Evolutionary conservation across 2,888 invertebrate species (phyloP), one percentile per base, ranked within the genome.

Genomic region (Eurytoma adleriae): DNA sequence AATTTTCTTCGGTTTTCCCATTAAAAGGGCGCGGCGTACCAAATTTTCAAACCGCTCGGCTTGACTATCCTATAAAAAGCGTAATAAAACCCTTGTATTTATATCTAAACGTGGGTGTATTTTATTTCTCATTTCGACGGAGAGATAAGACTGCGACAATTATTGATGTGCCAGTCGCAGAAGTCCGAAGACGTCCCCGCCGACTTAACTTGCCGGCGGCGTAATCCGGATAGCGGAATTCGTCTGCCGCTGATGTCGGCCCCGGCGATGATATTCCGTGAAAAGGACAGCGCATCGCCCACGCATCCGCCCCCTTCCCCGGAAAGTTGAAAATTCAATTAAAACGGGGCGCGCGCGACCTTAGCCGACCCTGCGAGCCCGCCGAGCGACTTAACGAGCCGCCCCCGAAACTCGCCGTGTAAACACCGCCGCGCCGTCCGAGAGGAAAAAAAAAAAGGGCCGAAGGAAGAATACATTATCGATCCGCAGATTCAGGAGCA

Each of bases 231-330:
- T 68, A 59, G 74, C 62, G 18, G 40, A 50, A 68, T 79, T 75
- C 59, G 68, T 62, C 78, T 80, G 70, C 52, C 78, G 40, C 61
- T 73, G 77, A 80, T 77, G 7, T 40, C 57, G 62, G 59, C 73
- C 30, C 48, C 40, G 18, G 30, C 52, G 54, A 64, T 74, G 78
- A 78, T 78, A 78, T 18, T 40, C 50, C 69, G 59, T 70, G 72
- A 72, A 72, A 80, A 62, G 10, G 27, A 54, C 62, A 12, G 20
- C 54, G 14, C 54, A 0, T 14, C n/a, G n/a, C 54, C n/a, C 54
- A 54, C 54, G 14, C 54, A 2, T 54, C 50, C 50, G 50, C 50
- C 7, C 50, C 30, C 7, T 4, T 10, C 4, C 16, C 16, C 7
- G 30, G 27, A 66, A 52, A 68, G 50, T 68, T 68, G 27, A 61